phyloP scores from a whole-genome alignment of 2,797 vertebrate genomes.

The Xiphorhynchus erythropygius region DNA sequence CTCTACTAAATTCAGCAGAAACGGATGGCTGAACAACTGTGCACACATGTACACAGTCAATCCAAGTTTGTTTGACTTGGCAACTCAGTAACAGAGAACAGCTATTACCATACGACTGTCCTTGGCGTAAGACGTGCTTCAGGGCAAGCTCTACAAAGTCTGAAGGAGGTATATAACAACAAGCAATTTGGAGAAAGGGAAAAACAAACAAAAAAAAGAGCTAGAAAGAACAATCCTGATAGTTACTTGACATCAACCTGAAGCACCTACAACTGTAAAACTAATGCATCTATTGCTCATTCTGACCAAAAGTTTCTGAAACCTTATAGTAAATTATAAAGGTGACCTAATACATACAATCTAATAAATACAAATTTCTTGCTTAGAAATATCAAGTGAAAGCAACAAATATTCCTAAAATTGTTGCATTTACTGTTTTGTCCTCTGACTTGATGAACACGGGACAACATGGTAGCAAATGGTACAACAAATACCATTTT shows the following conservation, averaged over 20 bases:
- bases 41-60: background rate
- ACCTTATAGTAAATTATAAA: background rate
- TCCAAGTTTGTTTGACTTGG: slow-evolving; percentile 4
- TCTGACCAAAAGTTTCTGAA: background rate
- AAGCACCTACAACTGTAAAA: background rate
- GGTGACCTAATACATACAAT: background rate
- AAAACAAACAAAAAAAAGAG: background rate
- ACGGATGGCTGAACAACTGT: slow-evolving; percentile 4
- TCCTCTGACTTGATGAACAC: background rate
- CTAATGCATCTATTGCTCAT: background rate
- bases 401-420: background rate
- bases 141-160: background rate
- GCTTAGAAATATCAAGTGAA: background rate
- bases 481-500: background rate
- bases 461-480: background rate
- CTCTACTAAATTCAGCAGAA: slow-evolving; percentile 10
- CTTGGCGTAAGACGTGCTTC: background rate
- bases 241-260: background rate
- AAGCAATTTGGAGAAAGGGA: background rate
- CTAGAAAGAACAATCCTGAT: background rate
- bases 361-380: background rate
- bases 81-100: background rate
- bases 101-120: background rate
- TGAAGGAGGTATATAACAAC: background rate
- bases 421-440: background rate